Base-by-base conservation (phyloP, 2,888 invertebrate species). In the Tetramorium bicarinatum region DNA sequence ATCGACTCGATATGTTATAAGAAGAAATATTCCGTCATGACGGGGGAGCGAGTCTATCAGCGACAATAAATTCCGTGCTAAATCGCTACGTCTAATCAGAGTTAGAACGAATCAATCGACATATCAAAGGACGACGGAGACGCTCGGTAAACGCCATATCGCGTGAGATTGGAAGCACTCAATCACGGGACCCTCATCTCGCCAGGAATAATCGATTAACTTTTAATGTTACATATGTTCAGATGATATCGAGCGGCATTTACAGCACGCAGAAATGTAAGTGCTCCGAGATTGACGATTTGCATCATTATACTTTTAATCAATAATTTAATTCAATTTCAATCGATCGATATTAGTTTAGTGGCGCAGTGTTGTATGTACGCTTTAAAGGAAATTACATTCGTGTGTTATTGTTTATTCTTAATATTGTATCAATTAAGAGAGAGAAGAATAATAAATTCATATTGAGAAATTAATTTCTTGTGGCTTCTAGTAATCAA, bases 61-160 rank as follows among this genome's bases (percentile, higher is more conserved):
- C 80, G 80, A 82, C 66, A 47, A 79, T 76, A 82, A 82, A 75
- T 82, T 79, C 81, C 66, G 34, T 44, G 82, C 79, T 80, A 80
- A 80, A 80, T 74, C 76, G 75, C 47, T 61, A 59, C 75, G 59
- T 74, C 79, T 80, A 80, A 80, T 80, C 79, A 34, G 76, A 59
- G 59, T 80, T 74, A 59, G 59, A 80, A 79, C 79, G 75, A 79
- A 74, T 80, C 79, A 80, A 74, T 80, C 76, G 79, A 75, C 13
- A 9, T 80, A 80, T 80, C 75, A 59, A 80, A 74, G 59, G 75
- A 79, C 79, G 79, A 79, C n/a, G 59, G 79, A 80, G 59, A 80
- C 79, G 75, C 59, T 74, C 47, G 56, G 75, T 59, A 79, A 79
- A 79, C 21, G 75, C n/a, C 59, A n/a, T 80, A 80, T 80, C 76